Evolutionary conservation across 2,888 invertebrate genomes (phyloP).

Genomic region (Ephialtes manifestator): DNA sequence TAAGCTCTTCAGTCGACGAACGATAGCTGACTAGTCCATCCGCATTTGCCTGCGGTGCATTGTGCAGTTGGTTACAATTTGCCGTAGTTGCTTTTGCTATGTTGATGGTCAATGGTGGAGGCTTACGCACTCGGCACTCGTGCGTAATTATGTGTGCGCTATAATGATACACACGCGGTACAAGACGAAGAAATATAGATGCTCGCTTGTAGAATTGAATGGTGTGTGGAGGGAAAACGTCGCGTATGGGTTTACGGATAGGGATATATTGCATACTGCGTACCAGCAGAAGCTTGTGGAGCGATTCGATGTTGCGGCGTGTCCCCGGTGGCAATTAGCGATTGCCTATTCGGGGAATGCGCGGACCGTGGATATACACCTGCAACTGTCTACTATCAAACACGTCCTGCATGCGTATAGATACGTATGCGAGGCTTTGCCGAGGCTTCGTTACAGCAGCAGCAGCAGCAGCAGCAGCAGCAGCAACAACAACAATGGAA

Average conservation of each 20-base stretch:
- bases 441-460: conserved; percentile 29
- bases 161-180: conserved; percentile 60
- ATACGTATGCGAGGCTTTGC: conserved; percentile 19
- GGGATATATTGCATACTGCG: conserved; percentile 10
- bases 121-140: conserved; percentile 54
- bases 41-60: conserved; percentile 12
- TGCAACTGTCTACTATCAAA: conserved; percentile 26
- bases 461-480: no score
- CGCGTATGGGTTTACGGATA: conserved; percentile 25
- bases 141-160: conserved; percentile 58
- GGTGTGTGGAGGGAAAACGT: conserved; percentile 21
- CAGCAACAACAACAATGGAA: conserved; percentile 13
- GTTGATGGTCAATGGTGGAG: conserved; percentile 47
- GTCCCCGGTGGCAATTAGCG: conserved; percentile 59
- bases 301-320: conserved; percentile 44
- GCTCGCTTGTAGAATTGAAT: conserved; percentile 10
- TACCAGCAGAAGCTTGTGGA: conserved; percentile 2
- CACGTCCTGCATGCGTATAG: conserved; percentile 17
- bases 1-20: conserved; percentile 15
- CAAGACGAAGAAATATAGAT: conserved; percentile 60
- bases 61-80: conserved; percentile 35
- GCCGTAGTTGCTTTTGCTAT: conserved; percentile 30
- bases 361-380: conserved; percentile 12
- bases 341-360: conserved; percentile 51
- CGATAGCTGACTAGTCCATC: conserved; percentile 30